Evolutionary conservation across 1,140 invertebrate genomes (phyloP).

Genomic region (Calephelis virginiensis): DNA sequence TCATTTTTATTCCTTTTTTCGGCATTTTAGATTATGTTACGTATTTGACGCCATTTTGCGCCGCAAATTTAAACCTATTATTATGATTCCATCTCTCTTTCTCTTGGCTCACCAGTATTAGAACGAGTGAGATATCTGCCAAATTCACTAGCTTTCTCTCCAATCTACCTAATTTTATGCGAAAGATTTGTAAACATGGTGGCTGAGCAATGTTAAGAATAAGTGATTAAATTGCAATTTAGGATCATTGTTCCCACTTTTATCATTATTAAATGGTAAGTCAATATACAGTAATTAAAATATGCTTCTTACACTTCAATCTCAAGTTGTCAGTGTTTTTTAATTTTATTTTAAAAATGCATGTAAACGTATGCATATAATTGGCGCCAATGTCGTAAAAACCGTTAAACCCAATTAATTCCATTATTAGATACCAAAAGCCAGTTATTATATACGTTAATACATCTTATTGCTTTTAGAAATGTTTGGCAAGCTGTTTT

Average conservation of each 20-base stretch:
- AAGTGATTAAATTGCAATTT: constrained; percentile 39
- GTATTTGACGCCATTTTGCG: constrained; percentile 64
- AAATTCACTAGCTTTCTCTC: constrained; percentile 65
- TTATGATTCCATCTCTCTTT: constrained; percentile 55
- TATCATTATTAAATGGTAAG: constrained; percentile 43
- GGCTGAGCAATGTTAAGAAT: constrained; percentile 52
- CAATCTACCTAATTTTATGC: constrained; percentile 57
- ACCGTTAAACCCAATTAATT: constrained; percentile 60
- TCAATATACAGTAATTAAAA: constrained; percentile 19
- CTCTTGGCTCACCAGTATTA: constrained; percentile 34
- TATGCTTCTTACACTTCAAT: neutral
- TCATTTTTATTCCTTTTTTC: neutral
- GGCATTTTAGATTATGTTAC: neutral
- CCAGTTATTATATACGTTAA: constrained; percentile 29
- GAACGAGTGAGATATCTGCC: constrained; percentile 55
- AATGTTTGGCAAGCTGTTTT: constrained; percentile 31
- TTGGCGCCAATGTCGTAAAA: constrained; percentile 73
- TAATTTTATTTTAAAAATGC: constrained; percentile 37
- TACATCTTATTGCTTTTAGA: constrained; percentile 29
- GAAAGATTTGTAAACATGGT: constrained; percentile 77
- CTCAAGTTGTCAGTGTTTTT: constrained; percentile 29
- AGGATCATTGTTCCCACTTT: constrained; percentile 18
- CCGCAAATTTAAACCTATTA: constrained; percentile 54
- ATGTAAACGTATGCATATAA: constrained; percentile 75
- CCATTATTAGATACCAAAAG: constrained; percentile 29